phyloP scores from a whole-genome alignment of 1,140 invertebrate species.

The Campodea augens region DNA sequence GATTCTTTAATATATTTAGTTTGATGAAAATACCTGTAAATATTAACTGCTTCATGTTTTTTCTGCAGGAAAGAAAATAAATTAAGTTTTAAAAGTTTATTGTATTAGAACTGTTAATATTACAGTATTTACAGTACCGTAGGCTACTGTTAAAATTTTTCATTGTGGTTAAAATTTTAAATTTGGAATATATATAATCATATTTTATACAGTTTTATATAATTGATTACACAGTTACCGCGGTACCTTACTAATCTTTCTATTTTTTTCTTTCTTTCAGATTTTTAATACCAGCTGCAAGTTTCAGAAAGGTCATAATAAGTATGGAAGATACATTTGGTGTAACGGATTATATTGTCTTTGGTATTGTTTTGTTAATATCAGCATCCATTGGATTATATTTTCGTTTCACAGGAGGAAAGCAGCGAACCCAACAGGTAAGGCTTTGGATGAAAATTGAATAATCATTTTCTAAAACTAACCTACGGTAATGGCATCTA shows the following conservation, averaged over 20 bases:
- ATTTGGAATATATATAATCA: not conserved
- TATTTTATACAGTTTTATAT: slow-evolving; percentile 16
- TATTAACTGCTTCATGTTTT: too few species aligned
- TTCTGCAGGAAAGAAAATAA: too few species aligned
- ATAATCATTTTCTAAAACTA: not conserved
- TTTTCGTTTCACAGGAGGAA: slow-evolving; percentile 64
- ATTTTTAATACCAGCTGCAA: not conserved
- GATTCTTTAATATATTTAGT: too few species aligned
- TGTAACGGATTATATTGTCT: slow-evolving; percentile 40
- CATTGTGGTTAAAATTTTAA: too few species aligned
- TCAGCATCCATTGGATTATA: slow-evolving; percentile 58
- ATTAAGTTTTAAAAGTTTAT: too few species aligned
- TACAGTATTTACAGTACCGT: too few species aligned
- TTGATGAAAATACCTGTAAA: too few species aligned
- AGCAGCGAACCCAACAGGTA: slow-evolving; percentile 64
- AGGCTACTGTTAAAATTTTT: too few species aligned
- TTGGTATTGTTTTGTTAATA: slow-evolving; percentile 34
- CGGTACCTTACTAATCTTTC: slow-evolving; percentile 10
- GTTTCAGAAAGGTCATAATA: slow-evolving; percentile 8
- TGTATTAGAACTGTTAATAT: too few species aligned
- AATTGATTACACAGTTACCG: slow-evolving; percentile 21
- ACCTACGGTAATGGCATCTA: not conserved
- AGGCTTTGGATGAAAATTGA: slow-evolving; percentile 4
- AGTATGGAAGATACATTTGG: slow-evolving; percentile 16
- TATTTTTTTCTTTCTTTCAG: not conserved